A percentile compares a stretch with the other conserved stretches of the same genome.
These are phyloP conservation scores for Disparrhopalites patrizii DNA, from an alignment of 2,888 invertebrate genomes.

Conservation along the genomic window DNA sequence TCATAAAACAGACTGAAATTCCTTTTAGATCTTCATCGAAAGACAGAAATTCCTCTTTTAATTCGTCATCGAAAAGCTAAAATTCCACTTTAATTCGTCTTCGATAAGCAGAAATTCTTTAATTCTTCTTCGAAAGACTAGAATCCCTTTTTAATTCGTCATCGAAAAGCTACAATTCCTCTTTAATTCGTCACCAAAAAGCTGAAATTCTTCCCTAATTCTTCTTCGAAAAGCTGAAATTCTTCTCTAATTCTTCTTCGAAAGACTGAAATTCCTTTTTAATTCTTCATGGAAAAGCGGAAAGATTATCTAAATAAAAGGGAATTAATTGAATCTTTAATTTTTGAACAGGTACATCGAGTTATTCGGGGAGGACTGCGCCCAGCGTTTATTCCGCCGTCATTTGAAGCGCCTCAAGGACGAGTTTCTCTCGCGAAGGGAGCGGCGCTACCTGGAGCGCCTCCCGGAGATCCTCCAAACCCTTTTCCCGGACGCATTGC, in stretches of 20 bases:
- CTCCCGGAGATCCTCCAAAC: conserved; percentile 68
- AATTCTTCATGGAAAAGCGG: neutral
- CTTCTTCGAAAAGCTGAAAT: neutral
- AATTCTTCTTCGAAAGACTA: too few species aligned
- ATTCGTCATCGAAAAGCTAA: too few species aligned
- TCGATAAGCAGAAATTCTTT: too few species aligned
- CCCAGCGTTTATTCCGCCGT: conserved; percentile 70
- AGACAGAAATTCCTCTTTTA: too few species aligned
- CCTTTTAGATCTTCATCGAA: too few species aligned
- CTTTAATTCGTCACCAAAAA: too few species aligned
- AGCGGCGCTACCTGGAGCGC: conserved; percentile 71
- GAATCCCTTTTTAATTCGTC: too few species aligned
- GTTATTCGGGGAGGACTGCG: conserved; percentile 80
- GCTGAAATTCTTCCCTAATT: too few species aligned
- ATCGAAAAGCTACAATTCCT: too few species aligned
- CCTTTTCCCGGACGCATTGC: conserved; percentile 64
- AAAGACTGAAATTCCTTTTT: neutral
- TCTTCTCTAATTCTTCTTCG: neutral
- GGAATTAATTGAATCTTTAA: neutral
- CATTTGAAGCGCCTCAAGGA: conserved; percentile 77
- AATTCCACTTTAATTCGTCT: too few species aligned
- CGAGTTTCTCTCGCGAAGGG: conserved; percentile 70
- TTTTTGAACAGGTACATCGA: conserved; percentile 63
- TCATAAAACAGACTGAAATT: too few species aligned
- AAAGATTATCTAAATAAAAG: too few species aligned